These are phyloP conservation scores for Polymixis lichenea DNA, from an alignment of 2,888 invertebrate genomes.

Conservation along the genomic window DNA sequence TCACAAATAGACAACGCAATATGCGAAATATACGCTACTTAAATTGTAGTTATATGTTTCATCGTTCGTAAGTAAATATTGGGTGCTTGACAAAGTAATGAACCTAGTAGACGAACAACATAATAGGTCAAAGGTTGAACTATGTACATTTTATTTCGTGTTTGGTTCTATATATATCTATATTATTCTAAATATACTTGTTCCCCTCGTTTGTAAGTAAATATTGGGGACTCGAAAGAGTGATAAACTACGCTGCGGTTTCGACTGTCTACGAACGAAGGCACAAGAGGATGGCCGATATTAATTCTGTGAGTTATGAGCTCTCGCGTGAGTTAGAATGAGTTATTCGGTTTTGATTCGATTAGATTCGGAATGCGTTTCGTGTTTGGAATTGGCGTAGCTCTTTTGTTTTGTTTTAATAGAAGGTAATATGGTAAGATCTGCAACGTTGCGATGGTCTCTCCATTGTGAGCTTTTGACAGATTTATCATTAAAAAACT, in stretches of 20 bases:
- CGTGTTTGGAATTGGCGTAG: conserved; percentile 19
- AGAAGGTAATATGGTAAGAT: background rate
- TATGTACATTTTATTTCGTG: background rate
- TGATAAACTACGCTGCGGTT: conserved; percentile 83
- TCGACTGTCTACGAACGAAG: conserved; percentile 71
- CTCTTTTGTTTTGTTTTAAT: background rate
- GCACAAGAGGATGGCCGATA: conserved; percentile 79
- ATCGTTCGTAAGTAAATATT: conserved; percentile 22
- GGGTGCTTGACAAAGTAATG: conserved; percentile 69
- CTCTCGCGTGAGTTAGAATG: conserved; percentile 41
- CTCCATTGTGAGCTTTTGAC: background rate
- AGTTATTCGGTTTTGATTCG: conserved; percentile 60
- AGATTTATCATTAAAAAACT: background rate
- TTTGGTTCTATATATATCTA: background rate
- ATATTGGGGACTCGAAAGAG: conserved; percentile 55
- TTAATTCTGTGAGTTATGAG: conserved; percentile 82
- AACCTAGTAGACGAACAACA: conserved; percentile 62
- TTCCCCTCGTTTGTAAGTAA: conserved; percentile 22
- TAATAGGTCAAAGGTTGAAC: no score
- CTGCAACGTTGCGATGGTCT: no score
- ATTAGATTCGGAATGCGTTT: conserved; percentile 42
- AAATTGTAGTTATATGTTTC: background rate
- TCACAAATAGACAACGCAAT: background rate
- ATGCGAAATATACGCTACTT: background rate
- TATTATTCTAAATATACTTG: background rate